These are phyloP conservation scores for Manduca sexta DNA, from an alignment of 1,140 invertebrate species.

Conservation along the genomic window DNA sequence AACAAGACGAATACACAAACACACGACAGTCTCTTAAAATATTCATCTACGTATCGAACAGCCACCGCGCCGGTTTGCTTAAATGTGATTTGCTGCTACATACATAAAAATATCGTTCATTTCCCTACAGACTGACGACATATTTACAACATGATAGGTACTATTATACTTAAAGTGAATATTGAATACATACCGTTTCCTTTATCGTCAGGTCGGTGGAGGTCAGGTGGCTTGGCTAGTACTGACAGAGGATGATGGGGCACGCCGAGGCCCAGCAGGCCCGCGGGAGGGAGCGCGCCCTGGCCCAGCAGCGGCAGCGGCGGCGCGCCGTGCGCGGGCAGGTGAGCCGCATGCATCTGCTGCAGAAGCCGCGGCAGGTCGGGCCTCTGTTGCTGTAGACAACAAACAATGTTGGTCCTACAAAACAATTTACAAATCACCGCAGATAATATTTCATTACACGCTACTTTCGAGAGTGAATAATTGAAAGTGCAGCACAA, in stretches of 20 bases:
- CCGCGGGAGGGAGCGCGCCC: slow-evolving; percentile 79
- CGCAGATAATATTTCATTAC: background rate
- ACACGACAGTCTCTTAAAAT: slow-evolving; percentile 54
- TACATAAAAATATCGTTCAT: no score
- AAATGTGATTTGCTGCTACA: no score
- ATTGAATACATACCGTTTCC: slow-evolving; percentile 76
- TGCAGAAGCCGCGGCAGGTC: slow-evolving; percentile 85
- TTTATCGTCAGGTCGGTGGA: slow-evolving; percentile 75
- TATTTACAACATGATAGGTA: no score
- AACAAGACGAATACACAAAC: slow-evolving; percentile 58
- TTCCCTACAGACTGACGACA: no score
- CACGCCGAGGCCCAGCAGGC: slow-evolving; percentile 71
- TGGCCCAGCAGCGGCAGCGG: slow-evolving; percentile 79
- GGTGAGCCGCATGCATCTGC: slow-evolving; percentile 93
- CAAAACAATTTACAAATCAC: background rate
- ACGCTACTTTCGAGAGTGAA: no score
- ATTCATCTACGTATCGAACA: slow-evolving; percentile 58
- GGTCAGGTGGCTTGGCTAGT: slow-evolving; percentile 79
- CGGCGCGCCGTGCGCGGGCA: slow-evolving; percentile 86
- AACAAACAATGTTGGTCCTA: slow-evolving; percentile 7
- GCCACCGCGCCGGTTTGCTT: background rate
- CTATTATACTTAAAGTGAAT: no score
- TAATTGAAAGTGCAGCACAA: background rate
- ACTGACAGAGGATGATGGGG: slow-evolving; percentile 79
- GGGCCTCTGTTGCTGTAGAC: slow-evolving; percentile 83